Evolutionary conservation across 2,888 invertebrate genomes (phyloP).

Genomic region (Drosophila hamatofila): DNA sequence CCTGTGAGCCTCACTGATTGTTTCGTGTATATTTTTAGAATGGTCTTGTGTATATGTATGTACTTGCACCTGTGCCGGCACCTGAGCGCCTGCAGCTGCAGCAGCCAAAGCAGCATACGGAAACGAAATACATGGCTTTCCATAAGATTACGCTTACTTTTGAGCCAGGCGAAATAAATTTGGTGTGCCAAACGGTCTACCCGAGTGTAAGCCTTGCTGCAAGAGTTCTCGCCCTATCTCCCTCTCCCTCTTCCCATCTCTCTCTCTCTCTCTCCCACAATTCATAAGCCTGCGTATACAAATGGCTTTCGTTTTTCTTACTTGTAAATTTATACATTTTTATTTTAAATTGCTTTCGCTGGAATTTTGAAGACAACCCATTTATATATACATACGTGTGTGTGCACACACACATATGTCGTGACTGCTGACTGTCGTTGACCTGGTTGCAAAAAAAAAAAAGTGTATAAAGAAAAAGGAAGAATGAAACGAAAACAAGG

Average conservation of each 20-base stretch:
- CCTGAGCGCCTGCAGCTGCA: conserved; percentile 7
- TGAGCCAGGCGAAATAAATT: conserved; percentile 8
- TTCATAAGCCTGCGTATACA: conserved; percentile 9
- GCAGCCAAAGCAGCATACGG: not conserved
- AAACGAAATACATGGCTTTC: conserved; percentile 11
- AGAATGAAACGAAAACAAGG: conserved; percentile 4
- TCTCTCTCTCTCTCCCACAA: not conserved
- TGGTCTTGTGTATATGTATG: not conserved
- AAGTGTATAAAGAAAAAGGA: not conserved
- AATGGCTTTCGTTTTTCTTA: conserved; percentile 27
- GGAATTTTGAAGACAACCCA: conserved; percentile 50
- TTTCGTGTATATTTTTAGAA: conserved; percentile 16
- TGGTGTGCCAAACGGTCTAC: not conserved
- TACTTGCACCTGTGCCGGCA: not conserved
- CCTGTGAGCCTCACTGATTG: conserved; percentile 9
- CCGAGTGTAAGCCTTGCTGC: conserved; percentile 1
- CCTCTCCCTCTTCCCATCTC: not conserved
- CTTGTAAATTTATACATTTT: conserved; percentile 13
- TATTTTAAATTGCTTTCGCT: conserved; percentile 38
- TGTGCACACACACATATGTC: conserved; percentile 4
- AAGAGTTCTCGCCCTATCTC: not conserved
- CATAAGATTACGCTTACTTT: conserved; percentile 16
- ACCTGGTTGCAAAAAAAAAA: conserved; percentile 29
- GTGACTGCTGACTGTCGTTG: conserved; percentile 33
- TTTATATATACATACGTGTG: conserved; percentile 10